Conservation (phyloP, 35 echinoderm and acorn worm genomes). For the Patiria miniata region DNA sequence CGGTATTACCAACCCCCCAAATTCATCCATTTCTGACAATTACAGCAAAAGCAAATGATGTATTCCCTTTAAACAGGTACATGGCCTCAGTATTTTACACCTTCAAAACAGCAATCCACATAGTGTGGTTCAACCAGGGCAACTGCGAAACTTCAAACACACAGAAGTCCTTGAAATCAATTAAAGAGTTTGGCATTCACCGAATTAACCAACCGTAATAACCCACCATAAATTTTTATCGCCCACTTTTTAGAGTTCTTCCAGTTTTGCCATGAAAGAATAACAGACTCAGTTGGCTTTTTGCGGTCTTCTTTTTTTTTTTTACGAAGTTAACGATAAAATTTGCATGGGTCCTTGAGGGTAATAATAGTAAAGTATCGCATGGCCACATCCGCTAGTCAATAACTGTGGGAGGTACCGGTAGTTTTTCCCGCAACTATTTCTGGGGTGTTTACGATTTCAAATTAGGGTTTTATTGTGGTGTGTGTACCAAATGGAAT, state of each 20-base stretch:
- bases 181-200: too few species aligned
- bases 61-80: too few species aligned
- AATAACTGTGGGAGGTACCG: conserved; percentile 8
- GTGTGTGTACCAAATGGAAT: background rate
- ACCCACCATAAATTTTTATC: conserved; percentile 17
- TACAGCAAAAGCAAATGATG: too few species aligned
- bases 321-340: background rate
- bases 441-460: conserved; percentile 22
- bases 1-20: too few species aligned
- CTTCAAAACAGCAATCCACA: too few species aligned
- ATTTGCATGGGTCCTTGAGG: conserved; percentile 18
- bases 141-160: too few species aligned
- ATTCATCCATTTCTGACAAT: too few species aligned
- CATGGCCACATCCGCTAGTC: conserved; percentile 7
- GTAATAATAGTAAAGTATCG: background rate
- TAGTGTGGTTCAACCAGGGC: too few species aligned
- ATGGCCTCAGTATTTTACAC: too few species aligned
- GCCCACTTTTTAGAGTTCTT: background rate
- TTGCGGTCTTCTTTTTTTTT: background rate
- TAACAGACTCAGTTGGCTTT: background rate
- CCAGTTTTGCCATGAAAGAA: background rate
- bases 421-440: background rate
- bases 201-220: background rate
- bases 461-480: background rate
- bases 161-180: too few species aligned